Evolutionary conservation across 2,797 vertebrate genomes (phyloP).

Genomic region (Simalia tracyae): DNA sequence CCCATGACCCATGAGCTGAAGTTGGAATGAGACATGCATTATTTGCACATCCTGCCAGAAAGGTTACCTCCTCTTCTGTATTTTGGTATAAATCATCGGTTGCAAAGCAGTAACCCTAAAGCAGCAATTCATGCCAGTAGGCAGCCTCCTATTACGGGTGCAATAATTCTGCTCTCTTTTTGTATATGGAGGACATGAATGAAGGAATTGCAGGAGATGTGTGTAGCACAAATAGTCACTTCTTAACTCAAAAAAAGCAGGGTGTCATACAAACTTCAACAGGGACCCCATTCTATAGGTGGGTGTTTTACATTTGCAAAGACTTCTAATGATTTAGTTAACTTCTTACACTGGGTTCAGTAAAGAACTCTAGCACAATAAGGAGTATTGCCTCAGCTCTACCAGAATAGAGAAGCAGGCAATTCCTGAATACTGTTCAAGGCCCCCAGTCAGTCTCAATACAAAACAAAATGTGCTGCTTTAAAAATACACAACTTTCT

Average conservation of each 20-base stretch:
- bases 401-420: background rate
- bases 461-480: background rate
- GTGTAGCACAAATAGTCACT: background rate
- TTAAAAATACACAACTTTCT: background rate
- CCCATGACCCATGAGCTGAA: background rate
- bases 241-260: background rate
- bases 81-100: background rate
- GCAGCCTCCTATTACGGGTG: background rate
- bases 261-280: background rate
- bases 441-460: background rate
- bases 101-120: background rate
- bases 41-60: background rate
- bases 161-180: background rate
- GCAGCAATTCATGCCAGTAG: background rate
- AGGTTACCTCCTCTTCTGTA: background rate
- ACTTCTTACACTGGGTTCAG: background rate
- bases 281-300: background rate
- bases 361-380: background rate
- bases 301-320: background rate
- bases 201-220: background rate
- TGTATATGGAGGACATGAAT: background rate
- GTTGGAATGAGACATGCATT: background rate
- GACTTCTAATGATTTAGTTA: constrained; percentile 6
- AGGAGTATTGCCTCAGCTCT: background rate
- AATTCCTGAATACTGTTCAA: background rate